phyloP scores from a whole-genome alignment of 23 tunicate genomes.

The Halocynthia roretzi region DNA sequence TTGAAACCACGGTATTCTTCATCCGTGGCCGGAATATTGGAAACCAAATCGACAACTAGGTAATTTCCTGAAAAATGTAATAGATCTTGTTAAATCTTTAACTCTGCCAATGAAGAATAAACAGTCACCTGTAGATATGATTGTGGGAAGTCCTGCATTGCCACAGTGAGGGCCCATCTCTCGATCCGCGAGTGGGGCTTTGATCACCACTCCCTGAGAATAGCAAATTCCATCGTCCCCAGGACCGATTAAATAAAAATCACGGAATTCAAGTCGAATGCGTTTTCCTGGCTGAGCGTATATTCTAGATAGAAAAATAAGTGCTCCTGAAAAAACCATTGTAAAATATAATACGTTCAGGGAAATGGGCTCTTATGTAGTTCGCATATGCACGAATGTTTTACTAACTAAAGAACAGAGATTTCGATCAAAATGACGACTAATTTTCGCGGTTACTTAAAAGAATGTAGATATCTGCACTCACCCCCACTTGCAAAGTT shows the following conservation, averaged over 20 bases:
- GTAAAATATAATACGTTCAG: neutral
- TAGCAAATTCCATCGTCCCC: conserved; percentile 42
- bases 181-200: conserved; percentile 31
- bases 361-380: too few species aligned
- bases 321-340: too few species aligned
- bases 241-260: conserved; percentile 77
- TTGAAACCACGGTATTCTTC: conserved; percentile 65
- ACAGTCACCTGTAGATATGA: conserved; percentile 50
- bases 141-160: conserved; percentile 59
- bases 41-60: conserved; percentile 23
- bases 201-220: conserved; percentile 51
- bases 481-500: conserved; percentile 64
- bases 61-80: conserved; percentile 43
- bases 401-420: too few species aligned
- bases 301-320: conserved; percentile 25
- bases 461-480: neutral
- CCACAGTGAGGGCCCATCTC: conserved; percentile 78
- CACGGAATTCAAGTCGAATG: conserved; percentile 69
- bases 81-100: neutral
- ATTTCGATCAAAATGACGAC: too few species aligned
- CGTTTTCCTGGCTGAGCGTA: conserved; percentile 36
- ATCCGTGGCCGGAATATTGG: conserved; percentile 37
- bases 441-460: neutral
- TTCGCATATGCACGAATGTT: too few species aligned
- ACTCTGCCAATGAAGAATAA: neutral